Evolutionary conservation across 2,888 invertebrate genomes (phyloP).

Genomic region (Cylindroiulus punctatus): DNA sequence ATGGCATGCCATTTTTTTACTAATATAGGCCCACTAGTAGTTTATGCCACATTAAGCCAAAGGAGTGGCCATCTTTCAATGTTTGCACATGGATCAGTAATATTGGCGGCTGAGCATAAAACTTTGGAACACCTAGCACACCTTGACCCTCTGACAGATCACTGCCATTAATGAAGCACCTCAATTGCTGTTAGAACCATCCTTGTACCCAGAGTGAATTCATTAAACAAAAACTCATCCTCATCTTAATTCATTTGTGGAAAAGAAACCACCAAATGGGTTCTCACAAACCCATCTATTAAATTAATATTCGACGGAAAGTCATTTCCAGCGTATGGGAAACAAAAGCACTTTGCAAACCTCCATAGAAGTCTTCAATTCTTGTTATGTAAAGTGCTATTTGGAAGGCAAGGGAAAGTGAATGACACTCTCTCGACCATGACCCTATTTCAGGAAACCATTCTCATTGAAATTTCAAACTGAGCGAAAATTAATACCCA

Average conservation of each 20-base stretch:
- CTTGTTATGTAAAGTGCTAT: background rate
- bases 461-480: background rate
- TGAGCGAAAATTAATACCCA: background rate
- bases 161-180: background rate
- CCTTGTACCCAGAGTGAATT: background rate
- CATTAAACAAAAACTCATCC: background rate
- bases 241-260: background rate
- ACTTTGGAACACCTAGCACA: background rate
- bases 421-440: background rate
- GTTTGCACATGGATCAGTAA: constrained; percentile 21
- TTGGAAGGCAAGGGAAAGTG: background rate
- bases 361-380: background rate
- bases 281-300: background rate
- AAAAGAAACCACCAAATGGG: background rate
- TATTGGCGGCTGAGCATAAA: background rate
- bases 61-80: constrained; percentile 13
- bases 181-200: too few relatives aligned
- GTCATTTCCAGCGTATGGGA: background rate
- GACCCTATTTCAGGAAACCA: constrained; percentile 3
- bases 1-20: background rate
- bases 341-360: background rate
- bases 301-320: background rate
- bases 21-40: background rate
- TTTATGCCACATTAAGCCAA: background rate
- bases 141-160: background rate